phyloP scores from a whole-genome alignment of 1,140 invertebrate genomes.

The Drosophila rufa region DNA sequence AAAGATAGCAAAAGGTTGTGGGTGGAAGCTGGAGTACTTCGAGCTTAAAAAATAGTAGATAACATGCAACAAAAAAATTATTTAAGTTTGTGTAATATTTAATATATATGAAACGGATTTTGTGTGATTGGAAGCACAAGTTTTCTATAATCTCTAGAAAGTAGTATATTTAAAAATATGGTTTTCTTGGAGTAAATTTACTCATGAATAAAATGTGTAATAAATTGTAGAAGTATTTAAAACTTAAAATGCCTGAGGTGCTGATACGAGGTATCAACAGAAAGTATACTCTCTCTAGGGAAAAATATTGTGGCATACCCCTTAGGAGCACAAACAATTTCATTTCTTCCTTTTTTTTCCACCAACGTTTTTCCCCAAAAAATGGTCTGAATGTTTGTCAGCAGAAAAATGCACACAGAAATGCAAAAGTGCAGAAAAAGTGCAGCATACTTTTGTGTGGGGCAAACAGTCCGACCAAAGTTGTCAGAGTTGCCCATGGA shows the following conservation, averaged over 20 bases:
- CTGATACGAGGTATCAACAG: neutral
- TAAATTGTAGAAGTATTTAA: too few species aligned
- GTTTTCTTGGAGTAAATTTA: too few species aligned
- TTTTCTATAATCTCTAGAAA: neutral
- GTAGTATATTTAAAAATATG: rapidly evolving
- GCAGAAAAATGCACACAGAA: constrained; percentile 63
- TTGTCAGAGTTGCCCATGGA: constrained; percentile 58
- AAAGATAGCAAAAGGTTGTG: neutral
- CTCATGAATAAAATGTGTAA: too few species aligned
- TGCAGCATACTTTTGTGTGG: constrained; percentile 67
- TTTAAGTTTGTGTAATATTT: neutral
- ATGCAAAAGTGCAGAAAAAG: constrained; percentile 71
- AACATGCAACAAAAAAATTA: neutral
- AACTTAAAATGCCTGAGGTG: too few species aligned
- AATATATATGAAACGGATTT: neutral
- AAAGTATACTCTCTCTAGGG: neutral
- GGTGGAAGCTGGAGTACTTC: constrained; percentile 2
- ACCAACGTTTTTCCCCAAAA: constrained; percentile 55
- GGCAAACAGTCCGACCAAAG: constrained; percentile 1
- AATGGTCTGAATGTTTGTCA: constrained; percentile 58
- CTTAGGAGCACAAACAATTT: constrained; percentile 10
- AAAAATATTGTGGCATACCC: neutral
- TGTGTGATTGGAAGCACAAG: too few species aligned
- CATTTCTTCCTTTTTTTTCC: constrained; percentile 36
- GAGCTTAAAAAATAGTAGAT: neutral